phyloP scores from a whole-genome alignment of 1,140 invertebrate species.

The Macrosteles quadrilineatus region DNA sequence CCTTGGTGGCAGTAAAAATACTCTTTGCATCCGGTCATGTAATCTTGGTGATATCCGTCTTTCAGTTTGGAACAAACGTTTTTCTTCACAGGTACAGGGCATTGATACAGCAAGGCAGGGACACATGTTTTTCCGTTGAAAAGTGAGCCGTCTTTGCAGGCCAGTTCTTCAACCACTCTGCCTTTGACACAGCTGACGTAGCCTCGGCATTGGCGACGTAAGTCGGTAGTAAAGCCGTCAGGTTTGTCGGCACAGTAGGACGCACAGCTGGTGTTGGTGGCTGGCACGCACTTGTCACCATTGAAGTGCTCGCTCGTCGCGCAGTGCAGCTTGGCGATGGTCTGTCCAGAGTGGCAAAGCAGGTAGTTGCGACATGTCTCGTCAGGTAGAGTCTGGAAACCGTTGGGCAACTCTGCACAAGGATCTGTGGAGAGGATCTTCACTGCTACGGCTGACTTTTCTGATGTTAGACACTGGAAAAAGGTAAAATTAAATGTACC shows the following conservation, averaged over 20 bases:
- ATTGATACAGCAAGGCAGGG: constrained; percentile 31
- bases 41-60: constrained; percentile 42
- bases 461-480: constrained; percentile 42
- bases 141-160: constrained; percentile 45
- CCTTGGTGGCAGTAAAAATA: constrained; percentile 47
- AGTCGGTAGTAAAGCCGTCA: constrained; percentile 39
- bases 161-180: constrained; percentile 32
- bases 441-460: constrained; percentile 51
- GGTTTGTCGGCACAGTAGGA: constrained; percentile 39
- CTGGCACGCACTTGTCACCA: constrained; percentile 35
- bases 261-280: constrained; percentile 22
- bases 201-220: constrained; percentile 42
- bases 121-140: constrained; percentile 51
- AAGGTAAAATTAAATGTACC: too few relatives aligned
- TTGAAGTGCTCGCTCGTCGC: constrained; percentile 40
- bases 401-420: constrained; percentile 29
- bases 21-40: constrained; percentile 42
- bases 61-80: constrained; percentile 30
- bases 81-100: constrained; percentile 22
- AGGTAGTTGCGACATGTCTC: constrained; percentile 46
- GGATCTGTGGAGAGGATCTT: constrained; percentile 45
- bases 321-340: constrained; percentile 48
- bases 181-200: constrained; percentile 45
- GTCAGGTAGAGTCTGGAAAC: constrained; percentile 42
- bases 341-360: constrained; percentile 41